These are phyloP conservation scores for Drosophila serrata DNA, from an alignment of 1,140 invertebrate genomes.

Conservation along the genomic window DNA sequence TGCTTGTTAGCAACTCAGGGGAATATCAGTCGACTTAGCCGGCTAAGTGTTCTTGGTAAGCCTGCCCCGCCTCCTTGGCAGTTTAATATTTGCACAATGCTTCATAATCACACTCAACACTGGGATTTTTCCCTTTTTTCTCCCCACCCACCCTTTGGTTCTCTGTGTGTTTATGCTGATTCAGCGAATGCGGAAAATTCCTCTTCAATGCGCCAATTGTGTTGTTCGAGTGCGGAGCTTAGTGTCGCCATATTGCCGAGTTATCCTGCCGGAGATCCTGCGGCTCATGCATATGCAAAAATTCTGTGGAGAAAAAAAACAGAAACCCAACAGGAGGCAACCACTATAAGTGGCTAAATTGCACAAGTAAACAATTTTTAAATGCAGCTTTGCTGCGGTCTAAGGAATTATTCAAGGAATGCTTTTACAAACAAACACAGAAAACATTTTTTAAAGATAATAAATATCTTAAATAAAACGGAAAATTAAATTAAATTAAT, in stretches of 20 bases:
- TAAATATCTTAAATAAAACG: not conserved
- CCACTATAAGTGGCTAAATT: slow-evolving; percentile 59
- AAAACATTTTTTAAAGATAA: not conserved
- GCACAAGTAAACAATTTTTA: slow-evolving; percentile 66
- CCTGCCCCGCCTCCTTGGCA: not conserved
- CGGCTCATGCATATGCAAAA: slow-evolving; percentile 71
- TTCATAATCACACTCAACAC: slow-evolving; percentile 60
- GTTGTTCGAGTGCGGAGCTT: slow-evolving; percentile 65
- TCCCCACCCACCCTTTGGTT: too few relatives aligned
- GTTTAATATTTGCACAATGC: slow-evolving; percentile 68
- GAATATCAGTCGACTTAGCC: slow-evolving; percentile 5
- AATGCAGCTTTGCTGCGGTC: slow-evolving; percentile 27
- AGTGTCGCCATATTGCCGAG: slow-evolving; percentile 63
- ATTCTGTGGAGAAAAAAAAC: slow-evolving; percentile 12
- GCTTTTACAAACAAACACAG: not conserved
- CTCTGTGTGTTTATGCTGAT: slow-evolving; percentile 45
- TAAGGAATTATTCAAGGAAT: not conserved
- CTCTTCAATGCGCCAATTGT: slow-evolving; percentile 58
- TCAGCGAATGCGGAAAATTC: slow-evolving; percentile 40
- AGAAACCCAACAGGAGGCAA: not conserved
- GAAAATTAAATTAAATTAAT: too few relatives aligned
- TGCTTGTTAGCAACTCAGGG: slow-evolving; percentile 5
- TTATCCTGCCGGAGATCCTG: slow-evolving; percentile 22
- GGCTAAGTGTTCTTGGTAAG: not conserved
- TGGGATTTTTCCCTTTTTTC: not conserved